Evolutionary conservation across 2,797 vertebrate species (phyloP), one percentile per base, ranked within the genome.

Genomic region (Girardinus metallicus): DNA sequence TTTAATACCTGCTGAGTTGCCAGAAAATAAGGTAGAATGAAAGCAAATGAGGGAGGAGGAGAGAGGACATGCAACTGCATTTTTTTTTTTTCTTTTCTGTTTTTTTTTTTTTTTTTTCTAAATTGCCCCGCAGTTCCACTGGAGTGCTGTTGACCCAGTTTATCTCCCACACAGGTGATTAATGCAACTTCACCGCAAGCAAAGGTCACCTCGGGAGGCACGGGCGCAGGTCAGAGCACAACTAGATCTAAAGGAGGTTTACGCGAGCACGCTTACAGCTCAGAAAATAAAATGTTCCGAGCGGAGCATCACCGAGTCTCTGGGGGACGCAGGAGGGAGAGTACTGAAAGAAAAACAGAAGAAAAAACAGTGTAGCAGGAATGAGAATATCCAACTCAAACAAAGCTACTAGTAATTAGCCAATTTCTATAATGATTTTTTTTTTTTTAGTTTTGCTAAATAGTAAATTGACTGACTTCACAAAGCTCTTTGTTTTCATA

Each of bases 111-210:
- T 81, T 39, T 72, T n/a, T 31, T 47, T 77, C 64, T 78, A 90
- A 86, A 90, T 90, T 89, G 82, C 83, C 85, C 81, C 55, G 72
- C 81, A 80, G 89, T 87, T 93, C 46, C 86, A 85, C 86, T 73
- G 83, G 81, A 90, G 90, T 73, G 84, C 81, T 85, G 83, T 92
- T 95, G 95, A 94, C 95, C 94, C 93, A 95, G 87, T 95, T 96
- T 95, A 93, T 93, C 91, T 91, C 75, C 83, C 57, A 78, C 82
- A 85, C 91, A 92, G 91, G 94, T 95, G 95, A 96, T 96, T 95
- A 95, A 95, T 96, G 91, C 87, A 88, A 66, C 90, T 76, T 76
- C 31, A 81, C 91, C 87, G 75, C 91, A 90, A 91, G 90, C 90
- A 94, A 95, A 95, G 95, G 94, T 95, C 93, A 92, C 77, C 76